Conservation (phyloP, 2,797 vertebrate genomes). For the Denticeps clupeoides region DNA sequence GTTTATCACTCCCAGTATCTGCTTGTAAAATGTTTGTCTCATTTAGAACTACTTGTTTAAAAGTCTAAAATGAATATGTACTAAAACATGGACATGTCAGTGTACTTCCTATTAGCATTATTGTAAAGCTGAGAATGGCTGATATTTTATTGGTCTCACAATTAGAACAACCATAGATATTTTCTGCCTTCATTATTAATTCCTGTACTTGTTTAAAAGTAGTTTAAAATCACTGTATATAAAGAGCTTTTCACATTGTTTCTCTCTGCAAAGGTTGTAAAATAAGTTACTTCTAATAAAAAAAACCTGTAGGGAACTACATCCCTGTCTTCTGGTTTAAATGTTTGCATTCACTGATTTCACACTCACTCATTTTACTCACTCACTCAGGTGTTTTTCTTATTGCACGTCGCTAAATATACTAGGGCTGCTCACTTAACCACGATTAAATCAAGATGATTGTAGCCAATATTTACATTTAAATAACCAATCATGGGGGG, state of each 20-base stretch:
- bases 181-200: constrained; percentile 59
- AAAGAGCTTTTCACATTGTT: constrained; percentile 53
- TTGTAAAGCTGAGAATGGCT: constrained; percentile 54
- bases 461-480: no score
- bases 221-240: constrained; percentile 64
- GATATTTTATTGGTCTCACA: constrained; percentile 56
- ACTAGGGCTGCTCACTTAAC: no score
- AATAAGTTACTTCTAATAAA: constrained; percentile 70
- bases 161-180: constrained; percentile 60
- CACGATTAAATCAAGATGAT: no score
- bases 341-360: constrained; percentile 4
- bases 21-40: constrained; percentile 65
- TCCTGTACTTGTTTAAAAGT: constrained; percentile 66
- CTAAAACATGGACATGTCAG: constrained; percentile 72
- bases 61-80: constrained; percentile 70
- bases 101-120: constrained; percentile 70
- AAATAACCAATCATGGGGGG: no score
- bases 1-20: constrained; percentile 50
- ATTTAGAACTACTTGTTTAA: constrained; percentile 63
- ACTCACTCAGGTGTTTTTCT: no score
- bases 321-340: constrained; percentile 40
- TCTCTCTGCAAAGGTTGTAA: constrained; percentile 62
- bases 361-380: neutral
- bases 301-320: constrained; percentile 61
- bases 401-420: no score